Base-by-base conservation (phyloP, 2,113 vertebrate species). In the Lophura nycthemera region DNA sequence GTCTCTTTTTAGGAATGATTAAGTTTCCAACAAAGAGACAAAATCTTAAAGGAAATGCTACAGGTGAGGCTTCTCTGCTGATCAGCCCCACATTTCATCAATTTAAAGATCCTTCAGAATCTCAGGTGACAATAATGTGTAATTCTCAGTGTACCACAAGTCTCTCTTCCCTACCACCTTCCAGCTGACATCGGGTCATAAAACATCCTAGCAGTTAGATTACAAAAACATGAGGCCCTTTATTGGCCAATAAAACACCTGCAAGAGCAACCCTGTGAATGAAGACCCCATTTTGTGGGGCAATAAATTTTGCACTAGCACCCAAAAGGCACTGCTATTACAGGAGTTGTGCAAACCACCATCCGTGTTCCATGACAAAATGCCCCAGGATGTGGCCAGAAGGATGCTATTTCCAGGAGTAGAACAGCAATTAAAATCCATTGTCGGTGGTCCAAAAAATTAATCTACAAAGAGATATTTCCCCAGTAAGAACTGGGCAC, bases 211-310 rank as follows among this genome's bases (percentile, higher is more conserved):
- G 83, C 73, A 93, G 69, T 60, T 72, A 78, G 86, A 92, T 91
- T 88, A 94, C 90, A 92, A 95, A 97, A 95, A 92, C 88, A 95
- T 83, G n/a, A 52, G 83, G 79, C 36, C 3, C 73, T 92, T 97
- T 93, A 93, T 82, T 93, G 86, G 83, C 69, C 80, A 78, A 92
- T 95, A 96, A 96, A 97, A 86, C 88, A 95, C 77, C 30, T 3
- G 2, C 73, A 22, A 59, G 93, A 93, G 93, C 11, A 0, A 71
- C 86, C 86, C 69, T 70, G 90, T 88, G 95, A 97, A 84, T 45
- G 93, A 93, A 92, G 90, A 95, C 88, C 86, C 77, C 13, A 4
- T 92, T 93, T 90, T 48, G 92, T 57, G 88, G 85, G 83, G 25
- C 54, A 52, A 57, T 95, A 93, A 93, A 94, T 90, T 78, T 65